Percentiles rank a stretch among this genome's conserved stretches.
Conservation (phyloP, 30 jellyfish, hydroid and myxozoan genomes). For the Chrysaora quinquecirrha region DNA sequence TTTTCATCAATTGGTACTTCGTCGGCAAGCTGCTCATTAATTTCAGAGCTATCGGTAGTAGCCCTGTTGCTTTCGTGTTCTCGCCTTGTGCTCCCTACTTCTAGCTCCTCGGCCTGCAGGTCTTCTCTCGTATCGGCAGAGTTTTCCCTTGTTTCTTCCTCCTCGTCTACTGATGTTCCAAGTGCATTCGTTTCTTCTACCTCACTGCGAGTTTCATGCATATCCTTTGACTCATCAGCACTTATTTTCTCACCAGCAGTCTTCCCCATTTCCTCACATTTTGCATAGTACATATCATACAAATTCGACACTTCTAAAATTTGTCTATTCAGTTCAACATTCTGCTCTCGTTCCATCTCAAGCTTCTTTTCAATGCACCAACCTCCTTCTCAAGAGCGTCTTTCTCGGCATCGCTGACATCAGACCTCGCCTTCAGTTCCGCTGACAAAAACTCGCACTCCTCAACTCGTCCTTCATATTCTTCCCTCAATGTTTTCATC, state of each 20-base stretch:
- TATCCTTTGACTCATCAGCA: background rate
- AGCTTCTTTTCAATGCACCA: conserved; percentile 25
- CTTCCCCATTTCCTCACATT: conserved; percentile 53
- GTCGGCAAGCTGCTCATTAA: background rate
- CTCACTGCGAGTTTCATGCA: background rate
- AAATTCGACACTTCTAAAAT: conserved; percentile 44
- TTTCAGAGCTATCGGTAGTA: background rate
- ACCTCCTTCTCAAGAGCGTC: conserved; percentile 29
- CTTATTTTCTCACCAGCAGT: conserved; percentile 10
- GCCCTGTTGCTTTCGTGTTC: background rate
- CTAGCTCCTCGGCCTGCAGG: background rate
- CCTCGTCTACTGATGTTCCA: background rate
- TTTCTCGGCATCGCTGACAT: conserved; percentile 29
- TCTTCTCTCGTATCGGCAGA: no score
- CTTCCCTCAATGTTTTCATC: conserved; percentile 23
- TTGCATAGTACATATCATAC: conserved; percentile 42
- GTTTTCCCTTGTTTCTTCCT: no score
- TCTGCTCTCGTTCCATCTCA: conserved; percentile 68
- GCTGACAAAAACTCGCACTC: conserved; percentile 28
- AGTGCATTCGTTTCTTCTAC: background rate
- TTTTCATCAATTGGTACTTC: background rate
- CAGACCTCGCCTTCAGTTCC: conserved; percentile 39
- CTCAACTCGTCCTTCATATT: conserved; percentile 14
- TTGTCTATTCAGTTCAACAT: conserved; percentile 57
- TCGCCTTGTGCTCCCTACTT: background rate